These are phyloP conservation scores for Dicranocentrus wangi DNA, from an alignment of 2,888 invertebrate genomes.

Conservation along the genomic window DNA sequence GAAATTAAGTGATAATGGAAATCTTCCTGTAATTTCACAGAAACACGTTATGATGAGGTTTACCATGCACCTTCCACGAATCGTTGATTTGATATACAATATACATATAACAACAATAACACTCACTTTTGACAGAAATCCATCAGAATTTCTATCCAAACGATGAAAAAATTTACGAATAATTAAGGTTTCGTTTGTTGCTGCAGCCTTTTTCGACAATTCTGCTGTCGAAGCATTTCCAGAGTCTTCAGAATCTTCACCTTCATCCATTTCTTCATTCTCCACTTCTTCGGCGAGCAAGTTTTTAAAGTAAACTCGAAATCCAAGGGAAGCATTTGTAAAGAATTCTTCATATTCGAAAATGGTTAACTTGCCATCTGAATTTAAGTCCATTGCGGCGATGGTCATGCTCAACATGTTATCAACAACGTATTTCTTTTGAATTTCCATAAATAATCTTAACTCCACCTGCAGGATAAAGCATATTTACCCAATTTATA, in stretches of 20 bases:
- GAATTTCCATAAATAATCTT: constrained; percentile 28
- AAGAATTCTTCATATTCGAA: constrained; percentile 43
- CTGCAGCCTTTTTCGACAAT: constrained; percentile 21
- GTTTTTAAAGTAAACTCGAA: constrained; percentile 22
- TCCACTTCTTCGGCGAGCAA: background rate
- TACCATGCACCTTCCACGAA: background rate
- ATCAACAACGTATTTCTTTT: constrained; percentile 34
- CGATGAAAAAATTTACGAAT: constrained; percentile 13
- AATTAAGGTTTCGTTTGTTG: constrained; percentile 25
- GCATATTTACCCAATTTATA: background rate
- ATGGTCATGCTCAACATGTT: constrained; percentile 8
- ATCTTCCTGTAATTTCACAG: constrained; percentile 33
- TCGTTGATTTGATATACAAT: too few relatives aligned
- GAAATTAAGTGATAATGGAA: constrained; percentile 20
- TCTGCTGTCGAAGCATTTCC: constrained; percentile 16
- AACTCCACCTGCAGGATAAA: constrained; percentile 32
- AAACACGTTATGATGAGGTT: background rate
- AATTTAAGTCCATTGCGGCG: constrained; percentile 17
- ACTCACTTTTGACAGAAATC: constrained; percentile 35
- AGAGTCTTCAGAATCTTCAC: background rate
- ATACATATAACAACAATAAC: too few relatives aligned
- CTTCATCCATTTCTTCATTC: constrained; percentile 3
- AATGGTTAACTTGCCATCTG: constrained; percentile 10
- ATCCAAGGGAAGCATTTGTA: background rate
- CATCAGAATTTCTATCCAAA: constrained; percentile 31